phyloP scores from a whole-genome alignment of 1,140 invertebrate genomes.

The Zaprionus kolodkinae region DNA sequence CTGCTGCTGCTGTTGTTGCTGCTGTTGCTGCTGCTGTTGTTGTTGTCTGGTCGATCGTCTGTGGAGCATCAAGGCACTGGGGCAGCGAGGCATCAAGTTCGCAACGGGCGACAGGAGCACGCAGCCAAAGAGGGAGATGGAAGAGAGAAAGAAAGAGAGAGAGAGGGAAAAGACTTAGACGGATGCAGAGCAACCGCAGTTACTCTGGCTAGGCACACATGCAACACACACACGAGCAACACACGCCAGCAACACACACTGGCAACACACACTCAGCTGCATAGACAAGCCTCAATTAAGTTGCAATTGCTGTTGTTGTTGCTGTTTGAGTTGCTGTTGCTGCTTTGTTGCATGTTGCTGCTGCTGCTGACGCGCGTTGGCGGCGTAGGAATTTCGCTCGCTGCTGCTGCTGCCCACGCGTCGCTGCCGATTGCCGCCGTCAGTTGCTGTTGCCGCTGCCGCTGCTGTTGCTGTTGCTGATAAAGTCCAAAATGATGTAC shows the following conservation, averaged over 20 bases:
- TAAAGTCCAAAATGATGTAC: conserved; percentile 83
- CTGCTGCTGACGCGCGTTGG: conserved; percentile 56
- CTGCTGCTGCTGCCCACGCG: conserved; percentile 72
- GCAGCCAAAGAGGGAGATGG: conserved; percentile 8
- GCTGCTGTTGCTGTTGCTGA: conserved; percentile 65
- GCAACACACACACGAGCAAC: background rate
- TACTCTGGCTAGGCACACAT: conserved; percentile 54
- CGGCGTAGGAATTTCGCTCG: conserved; percentile 72
- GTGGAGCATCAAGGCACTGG: conserved; percentile 82
- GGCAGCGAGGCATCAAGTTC: conserved; percentile 79
- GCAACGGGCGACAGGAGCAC: conserved; percentile 64
- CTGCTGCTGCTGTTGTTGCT: conserved; percentile 60
- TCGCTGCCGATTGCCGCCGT: conserved; percentile 50
- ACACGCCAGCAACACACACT: background rate
- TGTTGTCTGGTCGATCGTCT: conserved; percentile 77
- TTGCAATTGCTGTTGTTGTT: conserved; percentile 71
- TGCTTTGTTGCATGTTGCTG: conserved; percentile 13
- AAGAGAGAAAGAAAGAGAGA: background rate
- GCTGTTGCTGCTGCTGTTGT: conserved; percentile 57
- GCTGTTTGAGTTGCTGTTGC: conserved; percentile 36
- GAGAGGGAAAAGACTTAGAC: conserved; percentile 3
- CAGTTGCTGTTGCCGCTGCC: conserved; percentile 49
- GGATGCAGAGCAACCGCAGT: conserved; percentile 69
- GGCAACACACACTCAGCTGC: conserved; percentile 36
- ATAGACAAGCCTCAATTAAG: conserved; percentile 81